Base-by-base conservation (phyloP, 1,140 invertebrate genomes). In the Drosophila dunni region DNA sequence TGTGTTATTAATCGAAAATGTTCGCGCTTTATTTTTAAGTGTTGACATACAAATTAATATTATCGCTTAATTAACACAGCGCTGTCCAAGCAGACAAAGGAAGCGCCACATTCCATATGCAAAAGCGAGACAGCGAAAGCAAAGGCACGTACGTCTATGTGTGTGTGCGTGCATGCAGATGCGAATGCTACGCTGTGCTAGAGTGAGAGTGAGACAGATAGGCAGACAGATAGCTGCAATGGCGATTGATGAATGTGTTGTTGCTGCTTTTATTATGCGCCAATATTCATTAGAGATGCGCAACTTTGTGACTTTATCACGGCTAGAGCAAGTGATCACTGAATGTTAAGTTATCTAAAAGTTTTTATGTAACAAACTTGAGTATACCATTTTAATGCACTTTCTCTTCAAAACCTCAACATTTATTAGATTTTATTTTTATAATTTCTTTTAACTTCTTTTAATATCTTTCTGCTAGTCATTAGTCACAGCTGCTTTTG, bases 41-140 rank as follows among this genome's bases (percentile, higher is more conserved):
- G 86, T 90, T 90, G 86, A 90, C 86, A 86, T 69, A 90, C 86
- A 90, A 90, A 90, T 90, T 90, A 90, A 90, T 90, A 86, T 90
- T 90, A 90, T 90, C 81, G 81, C 86, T 90, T 90, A 90, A 90
- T 90, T 90, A 90, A 90, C 72, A 78, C 75, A 60, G 11, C 42
- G 60, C 72, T 2, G 17, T 20, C 17, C 17, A 20, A 53, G 44
- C 63, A 62, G 61, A 62, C 67, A 80, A 66, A 78, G 61, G 46
- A 44, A 13, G 48, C 46, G 17, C 17, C 17, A 20, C 0, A 20
- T 36, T 24, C 29, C 29, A 36, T 29, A 29, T 10, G 44, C n/a
- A 4, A 34, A 42, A 61, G 46, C 48, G 2, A 48, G 40, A 56
- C 36, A 34, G 38, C 36, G n/a, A n/a, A 51, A 29, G 5, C 36